Base-by-base conservation (phyloP, 2,888 invertebrate genomes). In the Pseudeuparius sepicola region DNA sequence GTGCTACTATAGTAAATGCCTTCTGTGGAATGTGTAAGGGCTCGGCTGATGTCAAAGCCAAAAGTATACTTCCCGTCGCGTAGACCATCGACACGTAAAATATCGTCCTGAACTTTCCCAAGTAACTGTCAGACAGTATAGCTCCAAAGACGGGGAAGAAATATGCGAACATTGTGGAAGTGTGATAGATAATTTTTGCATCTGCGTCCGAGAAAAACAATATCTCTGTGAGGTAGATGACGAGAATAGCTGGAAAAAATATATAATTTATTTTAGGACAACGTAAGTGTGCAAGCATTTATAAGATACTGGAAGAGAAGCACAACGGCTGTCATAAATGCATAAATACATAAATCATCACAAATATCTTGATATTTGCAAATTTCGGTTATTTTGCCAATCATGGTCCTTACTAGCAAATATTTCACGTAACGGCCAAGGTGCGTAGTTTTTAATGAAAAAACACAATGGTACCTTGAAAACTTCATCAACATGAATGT, bases 31-130 rank as follows among this genome's bases (percentile, higher is more conserved):
- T 57, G n/a, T 63, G 54, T 3, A 77, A 48, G 0, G 70, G 64
- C 1, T 76, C 75, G 44, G 78, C 69, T 1, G 82, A 75, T 2
- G 79, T 72, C 3, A 78, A 42, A 0, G 93, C 71, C 46, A 96
- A 68, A 4, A 89, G 59, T 6, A 83, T 59, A 49, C 82, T 86
- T n/a, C 94, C 96, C 4, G 73, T 34, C 0, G 84, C 81, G 56
- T 94, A 96, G 12, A 97, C 69, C 24, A 89, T 63, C 3, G 93
- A 94, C 11, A 96, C 63, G 60, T 83, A 90, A 18, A 94, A 64
- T 46, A 97, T 96, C 1, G 90, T 92, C 46, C 72, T 72, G 63
- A 85, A 97, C 65, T 90, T 85, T 31, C 96, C 96, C 26, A 93
- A 67, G 66, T 75, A 80, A 39, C 90, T 87, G 61, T 97, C 97